Percentiles rank a stretch among this genome's conserved stretches.
phyloP scores from a whole-genome alignment of 1,140 invertebrate species.

The Drosophila arawakana region DNA sequence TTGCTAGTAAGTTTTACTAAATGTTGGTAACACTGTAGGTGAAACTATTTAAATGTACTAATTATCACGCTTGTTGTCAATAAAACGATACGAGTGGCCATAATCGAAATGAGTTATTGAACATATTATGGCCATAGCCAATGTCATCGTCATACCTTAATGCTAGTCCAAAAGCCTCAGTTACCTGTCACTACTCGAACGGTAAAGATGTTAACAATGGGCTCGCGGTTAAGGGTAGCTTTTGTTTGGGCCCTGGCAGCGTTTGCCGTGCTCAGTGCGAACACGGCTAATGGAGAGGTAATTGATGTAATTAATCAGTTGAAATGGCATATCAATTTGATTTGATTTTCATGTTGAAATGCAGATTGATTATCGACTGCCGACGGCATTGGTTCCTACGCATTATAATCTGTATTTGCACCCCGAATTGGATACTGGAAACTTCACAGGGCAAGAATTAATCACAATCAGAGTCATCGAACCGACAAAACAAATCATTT shows the following conservation, averaged over 20 bases:
- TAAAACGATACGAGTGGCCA: conserved; percentile 51
- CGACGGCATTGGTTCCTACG: conserved; percentile 87
- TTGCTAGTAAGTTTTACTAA: too few species aligned
- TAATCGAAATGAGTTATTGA: conserved; percentile 50
- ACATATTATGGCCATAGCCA: conserved; percentile 12
- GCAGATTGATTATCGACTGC: conserved; percentile 86
- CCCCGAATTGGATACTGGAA: conserved; percentile 89
- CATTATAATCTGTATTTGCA: conserved; percentile 92
- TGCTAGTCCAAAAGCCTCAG: conserved; percentile 14
- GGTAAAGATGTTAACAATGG: conserved; percentile 56
- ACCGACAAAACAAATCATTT: conserved; percentile 87
- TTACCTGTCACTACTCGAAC: conserved; percentile 48
- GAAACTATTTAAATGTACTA: not conserved
- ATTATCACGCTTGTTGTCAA: conserved; percentile 44
- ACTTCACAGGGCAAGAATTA: conserved; percentile 89
- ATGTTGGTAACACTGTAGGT: too few species aligned
- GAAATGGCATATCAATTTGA: conserved; percentile 3
- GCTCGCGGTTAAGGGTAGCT: conserved; percentile 38
- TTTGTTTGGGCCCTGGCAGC: conserved; percentile 64
- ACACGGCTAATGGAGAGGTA: conserved; percentile 51
- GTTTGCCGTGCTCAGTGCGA: conserved; percentile 79
- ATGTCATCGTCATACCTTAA: conserved; percentile 11
- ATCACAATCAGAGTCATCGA: conserved; percentile 87
- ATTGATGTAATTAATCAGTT: conserved; percentile 9
- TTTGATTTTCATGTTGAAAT: conserved; percentile 1